Conservation (phyloP, 2,888 invertebrate genomes). For the Nasonovia ribisnigri region DNA sequence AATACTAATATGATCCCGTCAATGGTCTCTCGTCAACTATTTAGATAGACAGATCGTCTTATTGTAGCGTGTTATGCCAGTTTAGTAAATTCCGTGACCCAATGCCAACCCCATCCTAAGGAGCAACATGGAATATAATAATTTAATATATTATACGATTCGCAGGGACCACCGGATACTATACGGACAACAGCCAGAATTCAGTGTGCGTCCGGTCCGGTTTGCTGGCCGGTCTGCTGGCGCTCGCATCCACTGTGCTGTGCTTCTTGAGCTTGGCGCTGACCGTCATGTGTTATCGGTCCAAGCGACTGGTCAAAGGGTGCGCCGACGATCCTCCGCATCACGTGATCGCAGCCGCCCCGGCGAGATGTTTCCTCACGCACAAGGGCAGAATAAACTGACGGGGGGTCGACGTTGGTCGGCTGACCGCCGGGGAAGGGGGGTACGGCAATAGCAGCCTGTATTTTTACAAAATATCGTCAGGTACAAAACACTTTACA, state of each 20-base stretch:
- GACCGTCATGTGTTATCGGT: constrained; percentile 82
- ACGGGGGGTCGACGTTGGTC: neutral
- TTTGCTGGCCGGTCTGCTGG: constrained; percentile 79
- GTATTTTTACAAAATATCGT: neutral
- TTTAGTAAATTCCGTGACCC: neutral
- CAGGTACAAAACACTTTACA: constrained; percentile 28
- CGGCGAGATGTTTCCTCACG: constrained; percentile 74
- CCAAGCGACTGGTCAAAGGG: constrained; percentile 71
- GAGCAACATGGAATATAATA: neutral
- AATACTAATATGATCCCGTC: no score
- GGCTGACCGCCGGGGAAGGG: neutral
- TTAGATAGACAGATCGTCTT: neutral
- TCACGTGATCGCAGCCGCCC: constrained; percentile 55
- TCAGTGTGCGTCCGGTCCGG: constrained; percentile 77
- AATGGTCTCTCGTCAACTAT: neutral
- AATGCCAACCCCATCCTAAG: neutral
- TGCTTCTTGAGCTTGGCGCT: constrained; percentile 81
- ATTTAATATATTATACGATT: neutral
- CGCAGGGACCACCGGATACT: constrained; percentile 66
- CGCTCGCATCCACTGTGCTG: constrained; percentile 78
- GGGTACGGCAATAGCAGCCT: neutral
- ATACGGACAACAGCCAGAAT: constrained; percentile 69
- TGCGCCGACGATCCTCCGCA: constrained; percentile 47
- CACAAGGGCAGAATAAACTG: constrained; percentile 78
- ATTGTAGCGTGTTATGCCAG: neutral